These are phyloP conservation scores for Archilochus colubris DNA, from an alignment of 2,113 vertebrate genomes.

Conservation along the genomic window DNA sequence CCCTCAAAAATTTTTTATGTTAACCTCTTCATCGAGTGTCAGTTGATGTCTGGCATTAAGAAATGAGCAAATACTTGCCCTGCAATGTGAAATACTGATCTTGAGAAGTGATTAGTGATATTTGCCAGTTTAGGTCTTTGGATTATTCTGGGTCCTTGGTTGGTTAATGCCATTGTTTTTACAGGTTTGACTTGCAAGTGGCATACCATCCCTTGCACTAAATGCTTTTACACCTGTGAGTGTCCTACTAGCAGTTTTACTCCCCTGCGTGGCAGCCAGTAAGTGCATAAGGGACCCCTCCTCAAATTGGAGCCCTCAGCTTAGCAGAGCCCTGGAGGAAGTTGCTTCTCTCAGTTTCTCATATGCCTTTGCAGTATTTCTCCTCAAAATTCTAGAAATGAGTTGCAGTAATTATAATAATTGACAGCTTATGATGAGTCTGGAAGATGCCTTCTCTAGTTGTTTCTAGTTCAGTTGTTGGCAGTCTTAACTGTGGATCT, in stretches of 20 bases:
- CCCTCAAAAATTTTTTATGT: background rate
- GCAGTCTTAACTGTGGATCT: background rate
- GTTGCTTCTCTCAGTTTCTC: background rate
- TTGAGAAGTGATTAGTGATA: background rate
- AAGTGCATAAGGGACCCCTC: background rate
- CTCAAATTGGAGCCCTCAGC: background rate
- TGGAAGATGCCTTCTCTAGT: background rate
- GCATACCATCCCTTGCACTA: background rate
- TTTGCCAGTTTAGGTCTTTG: background rate
- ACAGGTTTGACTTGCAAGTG: background rate
- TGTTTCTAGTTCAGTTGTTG: background rate
- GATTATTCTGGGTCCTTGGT: background rate
- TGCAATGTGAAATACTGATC: background rate
- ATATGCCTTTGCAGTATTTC: background rate
- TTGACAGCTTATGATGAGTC: background rate
- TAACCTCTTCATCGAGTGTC: background rate
- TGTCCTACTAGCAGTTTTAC: background rate
- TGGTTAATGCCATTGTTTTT: background rate
- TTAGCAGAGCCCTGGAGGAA: background rate
- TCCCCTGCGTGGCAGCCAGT: background rate
- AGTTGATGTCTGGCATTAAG: background rate
- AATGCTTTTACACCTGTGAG: background rate
- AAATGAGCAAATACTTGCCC: background rate
- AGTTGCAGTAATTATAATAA: background rate
- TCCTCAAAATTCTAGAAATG: background rate